These are phyloP conservation scores for Ametastegia equiseti DNA, from an alignment of 2,888 invertebrate species.

Conservation along the genomic window DNA sequence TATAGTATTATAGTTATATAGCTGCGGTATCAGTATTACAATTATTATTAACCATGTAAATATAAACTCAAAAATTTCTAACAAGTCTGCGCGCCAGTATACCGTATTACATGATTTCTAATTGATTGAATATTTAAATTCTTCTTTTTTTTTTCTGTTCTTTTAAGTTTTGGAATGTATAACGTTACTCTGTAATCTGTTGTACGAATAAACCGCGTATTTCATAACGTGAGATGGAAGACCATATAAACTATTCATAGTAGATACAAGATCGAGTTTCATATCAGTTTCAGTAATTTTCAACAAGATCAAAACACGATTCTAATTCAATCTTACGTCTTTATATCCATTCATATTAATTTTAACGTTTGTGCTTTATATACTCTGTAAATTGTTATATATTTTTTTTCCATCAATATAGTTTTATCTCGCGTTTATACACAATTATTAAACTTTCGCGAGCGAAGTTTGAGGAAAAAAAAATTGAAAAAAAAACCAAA, in stretches of 20 bases:
- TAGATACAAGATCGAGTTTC: neutral
- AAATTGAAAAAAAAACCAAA: neutral
- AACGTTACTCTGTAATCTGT: neutral
- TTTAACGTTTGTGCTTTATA: constrained; percentile 21
- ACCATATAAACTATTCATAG: neutral
- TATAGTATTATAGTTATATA: too few species aligned
- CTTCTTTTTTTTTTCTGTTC: neutral
- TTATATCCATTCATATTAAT: neutral
- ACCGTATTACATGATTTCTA: too few species aligned
- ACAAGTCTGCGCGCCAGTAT: too few species aligned
- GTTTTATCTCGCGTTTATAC: neutral
- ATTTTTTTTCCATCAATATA: neutral
- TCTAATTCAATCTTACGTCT: too few species aligned
- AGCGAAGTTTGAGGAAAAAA: neutral
- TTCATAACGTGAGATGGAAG: constrained; percentile 15
- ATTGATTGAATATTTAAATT: too few species aligned
- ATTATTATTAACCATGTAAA: too few species aligned
- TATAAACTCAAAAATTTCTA: too few species aligned
- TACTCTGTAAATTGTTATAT: constrained; percentile 5
- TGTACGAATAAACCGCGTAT: neutral
- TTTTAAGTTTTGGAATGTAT: constrained; percentile 12
- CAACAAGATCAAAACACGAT: neutral
- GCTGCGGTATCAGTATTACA: too few species aligned
- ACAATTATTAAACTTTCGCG: neutral
- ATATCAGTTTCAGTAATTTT: neutral